These are phyloP conservation scores for Danio choprae DNA, from an alignment of 2,797 vertebrate genomes.

Conservation along the genomic window DNA sequence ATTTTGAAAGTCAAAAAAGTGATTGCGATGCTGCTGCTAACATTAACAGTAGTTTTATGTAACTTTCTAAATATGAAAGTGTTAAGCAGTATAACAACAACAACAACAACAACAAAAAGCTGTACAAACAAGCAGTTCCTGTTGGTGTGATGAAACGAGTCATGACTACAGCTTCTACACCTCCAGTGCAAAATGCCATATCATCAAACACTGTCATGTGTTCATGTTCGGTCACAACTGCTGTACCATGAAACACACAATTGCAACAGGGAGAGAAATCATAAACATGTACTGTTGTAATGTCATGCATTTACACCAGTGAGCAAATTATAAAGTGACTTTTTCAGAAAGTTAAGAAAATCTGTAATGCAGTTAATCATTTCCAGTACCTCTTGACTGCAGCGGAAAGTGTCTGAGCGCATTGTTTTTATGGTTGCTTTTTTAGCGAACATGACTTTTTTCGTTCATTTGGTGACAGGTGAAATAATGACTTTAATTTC, in stretches of 20 bases:
- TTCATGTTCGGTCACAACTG: slow-evolving; percentile 14
- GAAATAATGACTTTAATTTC: background rate
- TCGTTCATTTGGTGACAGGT: background rate
- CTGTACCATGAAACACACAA: background rate
- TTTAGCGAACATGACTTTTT: background rate
- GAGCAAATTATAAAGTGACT: background rate
- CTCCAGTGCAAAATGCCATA: background rate
- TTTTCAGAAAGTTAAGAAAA: background rate
- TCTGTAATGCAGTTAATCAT: background rate
- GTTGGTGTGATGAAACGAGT: background rate
- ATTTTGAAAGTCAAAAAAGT: background rate
- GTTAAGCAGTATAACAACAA: background rate
- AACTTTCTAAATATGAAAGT: background rate
- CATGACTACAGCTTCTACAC: background rate
- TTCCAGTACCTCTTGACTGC: background rate
- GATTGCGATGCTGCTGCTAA: background rate
- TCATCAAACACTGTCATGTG: slow-evolving; percentile 15
- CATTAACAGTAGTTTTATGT: background rate
- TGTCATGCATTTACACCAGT: background rate
- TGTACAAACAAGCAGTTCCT: background rate
- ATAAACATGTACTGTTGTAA: background rate
- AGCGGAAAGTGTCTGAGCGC: background rate
- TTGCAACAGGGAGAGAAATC: background rate
- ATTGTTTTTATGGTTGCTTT: background rate
- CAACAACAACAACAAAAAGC: background rate